phyloP scores from a whole-genome alignment of 2,797 vertebrate species.

The Eulemur mongoz region DNA sequence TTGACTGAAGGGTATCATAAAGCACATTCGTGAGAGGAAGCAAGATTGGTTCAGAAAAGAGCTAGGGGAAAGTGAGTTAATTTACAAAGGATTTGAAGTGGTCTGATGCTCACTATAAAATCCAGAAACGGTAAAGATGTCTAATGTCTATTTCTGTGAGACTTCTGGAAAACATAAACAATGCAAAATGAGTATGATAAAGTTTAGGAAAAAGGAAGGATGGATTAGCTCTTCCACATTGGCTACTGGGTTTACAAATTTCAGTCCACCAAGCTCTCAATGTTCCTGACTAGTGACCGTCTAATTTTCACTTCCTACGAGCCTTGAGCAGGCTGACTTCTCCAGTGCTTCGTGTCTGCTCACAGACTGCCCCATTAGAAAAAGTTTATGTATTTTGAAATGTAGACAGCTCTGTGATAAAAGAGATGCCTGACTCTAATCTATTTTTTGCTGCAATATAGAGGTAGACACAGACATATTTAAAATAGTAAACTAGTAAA shows the following conservation, averaged over 20 bases:
- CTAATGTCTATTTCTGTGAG: not conserved
- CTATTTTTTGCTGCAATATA: not conserved
- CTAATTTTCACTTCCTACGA: not conserved
- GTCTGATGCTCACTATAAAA: not conserved
- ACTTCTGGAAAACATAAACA: not conserved
- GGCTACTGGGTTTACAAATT: not conserved
- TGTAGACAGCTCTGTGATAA: not conserved
- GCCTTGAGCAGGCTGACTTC: not conserved
- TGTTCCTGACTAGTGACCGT: not conserved
- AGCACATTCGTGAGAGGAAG: not conserved
- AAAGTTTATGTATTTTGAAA: not conserved
- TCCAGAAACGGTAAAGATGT: not conserved
- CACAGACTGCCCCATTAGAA: not conserved
- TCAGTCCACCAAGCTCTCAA: not conserved
- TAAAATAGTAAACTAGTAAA: not conserved
- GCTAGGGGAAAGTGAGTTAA: not conserved
- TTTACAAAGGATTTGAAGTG: not conserved
- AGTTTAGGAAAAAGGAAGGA: not conserved
- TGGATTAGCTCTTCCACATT: not conserved
- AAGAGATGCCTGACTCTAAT: not conserved
- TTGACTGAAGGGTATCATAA: not conserved
- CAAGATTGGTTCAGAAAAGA: not conserved
- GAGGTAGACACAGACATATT: slow-evolving; percentile 3
- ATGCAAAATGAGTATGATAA: not conserved
- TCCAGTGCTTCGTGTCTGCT: not conserved